These are phyloP conservation scores for Adelognathus sp. DNA, from an alignment of 2,888 invertebrate genomes.

Conservation along the genomic window DNA sequence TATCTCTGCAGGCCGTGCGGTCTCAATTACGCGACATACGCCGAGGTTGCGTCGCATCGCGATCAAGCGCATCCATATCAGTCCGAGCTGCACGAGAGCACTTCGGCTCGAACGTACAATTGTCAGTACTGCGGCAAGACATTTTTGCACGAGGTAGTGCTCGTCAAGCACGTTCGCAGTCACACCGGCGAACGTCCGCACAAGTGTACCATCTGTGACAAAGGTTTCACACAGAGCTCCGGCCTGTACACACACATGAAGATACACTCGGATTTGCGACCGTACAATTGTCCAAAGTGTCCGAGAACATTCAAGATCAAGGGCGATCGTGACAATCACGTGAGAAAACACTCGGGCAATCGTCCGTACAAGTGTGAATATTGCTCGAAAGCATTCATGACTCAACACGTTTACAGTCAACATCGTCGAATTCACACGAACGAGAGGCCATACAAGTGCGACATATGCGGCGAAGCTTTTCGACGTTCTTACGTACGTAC, in stretches of 20 bases:
- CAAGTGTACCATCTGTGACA: constrained; percentile 49
- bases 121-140: constrained; percentile 59
- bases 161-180: constrained; percentile 59
- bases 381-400: constrained; percentile 61
- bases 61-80: constrained; percentile 55
- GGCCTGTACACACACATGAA: constrained; percentile 58
- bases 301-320: constrained; percentile 60
- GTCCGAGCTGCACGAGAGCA: constrained; percentile 49
- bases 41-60: constrained; percentile 47
- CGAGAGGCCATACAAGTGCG: constrained; percentile 60
- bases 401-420: constrained; percentile 61
- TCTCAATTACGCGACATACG: constrained; percentile 46
- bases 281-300: constrained; percentile 57
- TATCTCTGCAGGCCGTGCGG: constrained; percentile 58
- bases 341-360: constrained; percentile 57
- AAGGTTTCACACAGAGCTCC: constrained; percentile 59
- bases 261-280: constrained; percentile 57
- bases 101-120: constrained; percentile 39
- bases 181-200: constrained; percentile 58
- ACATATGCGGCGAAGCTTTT: constrained; percentile 59
- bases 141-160: constrained; percentile 52
- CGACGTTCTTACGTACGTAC: constrained; percentile 56
- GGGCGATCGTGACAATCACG: constrained; percentile 60
- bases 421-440: constrained; percentile 65
- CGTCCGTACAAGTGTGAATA: constrained; percentile 62